Base-by-base conservation (phyloP, 53 echinoderm and acorn worm species). In the Temnopleurus reevesii region DNA sequence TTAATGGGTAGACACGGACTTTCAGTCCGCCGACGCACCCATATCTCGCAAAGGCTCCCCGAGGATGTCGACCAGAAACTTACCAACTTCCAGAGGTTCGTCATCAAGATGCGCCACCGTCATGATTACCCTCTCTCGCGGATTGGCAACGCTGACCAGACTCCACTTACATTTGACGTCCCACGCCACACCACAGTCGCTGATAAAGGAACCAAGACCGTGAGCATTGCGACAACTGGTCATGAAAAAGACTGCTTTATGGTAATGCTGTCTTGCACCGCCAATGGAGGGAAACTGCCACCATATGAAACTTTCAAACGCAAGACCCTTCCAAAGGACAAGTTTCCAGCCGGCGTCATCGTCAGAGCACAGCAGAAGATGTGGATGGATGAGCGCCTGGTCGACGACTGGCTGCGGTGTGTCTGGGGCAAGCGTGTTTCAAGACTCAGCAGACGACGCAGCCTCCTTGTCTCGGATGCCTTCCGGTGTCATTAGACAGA, bases 61-160 rank as follows among this genome's bases (percentile, higher is more conserved):
- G 65, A 64, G 6, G 65, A 47, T 17, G 2, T 64, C 4, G 49
- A 51, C 18, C 33, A 90, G 41, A 91, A 55, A 36, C 17, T 51
- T 27, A 34, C 7, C 0, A 26, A 27, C 35, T 89, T 92, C 63
- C 76, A 60, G 76, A 21, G 44, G 28, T 91, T 76, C 41, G 23
- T 91, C 46, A 55, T 61, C 30, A 47, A 44, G 21, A 28, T 55
- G 13, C 65, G 88, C 2, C 76, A 55, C 8, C 76, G 38, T 6
- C 66, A 58, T 8, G 38, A 89, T 4, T 91, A 77, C 19, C 47
- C 35, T 8, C 15, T 86, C 17, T 30, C 34, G 7, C 36, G 31
- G 10, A 92, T 92, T 12, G 92, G 89, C 0, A 92, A 89, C 43
- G 89, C 80, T 28, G 89, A 89, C 29, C 77, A 92, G 29, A 89